Conservation (phyloP, 2,888 invertebrate genomes). For the Amphipoea lucens region DNA sequence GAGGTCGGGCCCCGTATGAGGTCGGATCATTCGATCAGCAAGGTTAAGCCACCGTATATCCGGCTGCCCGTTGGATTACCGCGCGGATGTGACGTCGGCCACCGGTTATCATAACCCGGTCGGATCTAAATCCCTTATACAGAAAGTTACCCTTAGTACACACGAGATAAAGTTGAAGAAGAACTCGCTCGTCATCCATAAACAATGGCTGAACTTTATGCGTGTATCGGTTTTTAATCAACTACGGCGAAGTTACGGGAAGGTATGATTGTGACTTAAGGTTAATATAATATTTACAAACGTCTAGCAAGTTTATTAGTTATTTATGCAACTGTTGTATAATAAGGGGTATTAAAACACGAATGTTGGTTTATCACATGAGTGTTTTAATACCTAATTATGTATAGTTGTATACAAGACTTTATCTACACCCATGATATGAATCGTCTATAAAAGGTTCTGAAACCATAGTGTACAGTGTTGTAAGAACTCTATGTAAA, state of each 20-base stretch:
- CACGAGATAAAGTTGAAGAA: constrained; percentile 38
- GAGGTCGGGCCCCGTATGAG: constrained; percentile 36
- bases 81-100: constrained; percentile 54
- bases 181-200: constrained; percentile 49
- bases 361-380: no score
- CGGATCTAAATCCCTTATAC: constrained; percentile 47
- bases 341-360: no score
- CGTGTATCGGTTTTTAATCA: constrained; percentile 56
- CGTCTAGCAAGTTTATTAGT: neutral
- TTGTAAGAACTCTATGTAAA: no score
- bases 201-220: constrained; percentile 49
- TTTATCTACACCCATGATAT: no score
- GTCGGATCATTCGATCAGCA: constrained; percentile 52
- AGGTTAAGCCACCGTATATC: constrained; percentile 58
- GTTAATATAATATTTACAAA: neutral
- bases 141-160: constrained; percentile 41
- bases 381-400: no score
- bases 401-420: no score
- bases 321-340: no score
- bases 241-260: neutral
- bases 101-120: constrained; percentile 48
- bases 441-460: no score
- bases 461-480: no score
- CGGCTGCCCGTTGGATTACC: constrained; percentile 54
- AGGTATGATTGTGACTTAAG: constrained; percentile 8